Evolutionary conservation across 1,140 invertebrate genomes (phyloP).

Genomic region (Sweltsa coloradensis): DNA sequence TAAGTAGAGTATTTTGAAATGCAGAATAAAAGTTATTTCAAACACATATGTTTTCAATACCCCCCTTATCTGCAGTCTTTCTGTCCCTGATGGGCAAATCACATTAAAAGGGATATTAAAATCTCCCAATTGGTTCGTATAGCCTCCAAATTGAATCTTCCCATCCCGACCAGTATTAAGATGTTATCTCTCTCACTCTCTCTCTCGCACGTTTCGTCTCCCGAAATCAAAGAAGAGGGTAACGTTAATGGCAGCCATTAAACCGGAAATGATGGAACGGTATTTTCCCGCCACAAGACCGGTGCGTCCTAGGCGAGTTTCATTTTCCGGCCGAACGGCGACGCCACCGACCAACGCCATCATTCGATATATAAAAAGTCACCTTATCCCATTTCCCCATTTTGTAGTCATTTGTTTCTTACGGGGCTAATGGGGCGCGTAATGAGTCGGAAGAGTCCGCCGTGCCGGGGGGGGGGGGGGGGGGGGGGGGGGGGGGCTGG

Average conservation of each 20-base stretch:
- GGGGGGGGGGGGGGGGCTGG: conserved; percentile 2
- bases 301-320: conserved; percentile 10
- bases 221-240: no score
- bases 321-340: conserved; percentile 16
- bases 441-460: conserved; percentile 15
- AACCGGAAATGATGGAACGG: conserved; percentile 16
- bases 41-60: no score
- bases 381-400: conserved; percentile 8
- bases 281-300: conserved; percentile 15
- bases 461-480: conserved; percentile 4
- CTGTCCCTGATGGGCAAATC: no score
- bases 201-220: no score
- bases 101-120: no score
- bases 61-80: no score
- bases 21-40: no score
- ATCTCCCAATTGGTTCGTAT: no score
- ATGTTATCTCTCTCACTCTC: no score
- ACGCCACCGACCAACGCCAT: conserved; percentile 10
- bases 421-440: conserved; percentile 16
- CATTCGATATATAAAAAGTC: conserved; percentile 11
- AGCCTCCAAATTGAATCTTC: no score
- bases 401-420: conserved; percentile 18
- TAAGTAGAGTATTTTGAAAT: no score
- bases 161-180: no score
- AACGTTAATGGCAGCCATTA: conserved; percentile 17